Evolutionary conservation across 2,888 invertebrate species (phyloP).

Genomic region (Heliconius charithonia): DNA sequence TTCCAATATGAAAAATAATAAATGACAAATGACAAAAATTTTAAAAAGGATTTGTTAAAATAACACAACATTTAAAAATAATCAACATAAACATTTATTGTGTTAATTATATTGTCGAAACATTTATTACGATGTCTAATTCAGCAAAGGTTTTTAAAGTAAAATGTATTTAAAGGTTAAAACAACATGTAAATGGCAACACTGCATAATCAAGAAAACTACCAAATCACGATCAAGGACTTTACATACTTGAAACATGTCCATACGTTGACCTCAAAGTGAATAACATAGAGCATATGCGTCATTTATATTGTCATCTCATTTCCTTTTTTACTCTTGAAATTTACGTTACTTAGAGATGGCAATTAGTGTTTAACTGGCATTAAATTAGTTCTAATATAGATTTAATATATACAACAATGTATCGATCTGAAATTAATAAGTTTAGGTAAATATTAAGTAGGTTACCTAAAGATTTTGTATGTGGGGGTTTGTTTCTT

Average conservation of each 20-base stretch:
- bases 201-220: constrained; percentile 4
- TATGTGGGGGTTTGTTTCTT: not conserved
- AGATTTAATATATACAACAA: not conserved
- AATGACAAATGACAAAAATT: too few species aligned
- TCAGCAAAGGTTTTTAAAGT: not conserved
- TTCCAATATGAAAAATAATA: too few species aligned
- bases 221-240: constrained; percentile 22
- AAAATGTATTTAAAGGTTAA: constrained; percentile 2
- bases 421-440: too few species aligned
- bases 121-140: not conserved
- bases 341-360: not conserved
- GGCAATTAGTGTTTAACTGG: not conserved
- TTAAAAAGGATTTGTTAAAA: too few species aligned
- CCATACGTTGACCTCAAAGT: constrained; percentile 25
- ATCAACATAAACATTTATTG: too few species aligned
- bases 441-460: not conserved
- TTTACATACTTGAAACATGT: constrained; percentile 14
- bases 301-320: constrained; percentile 22
- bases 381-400: not conserved
- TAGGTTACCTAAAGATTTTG: too few species aligned
- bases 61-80: too few species aligned
- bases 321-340: not conserved
- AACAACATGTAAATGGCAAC: constrained; percentile 11
- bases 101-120: too few species aligned
- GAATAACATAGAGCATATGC: constrained; percentile 22